Base-by-base conservation (phyloP, 1,140 invertebrate species). In the Dryas iulia region DNA sequence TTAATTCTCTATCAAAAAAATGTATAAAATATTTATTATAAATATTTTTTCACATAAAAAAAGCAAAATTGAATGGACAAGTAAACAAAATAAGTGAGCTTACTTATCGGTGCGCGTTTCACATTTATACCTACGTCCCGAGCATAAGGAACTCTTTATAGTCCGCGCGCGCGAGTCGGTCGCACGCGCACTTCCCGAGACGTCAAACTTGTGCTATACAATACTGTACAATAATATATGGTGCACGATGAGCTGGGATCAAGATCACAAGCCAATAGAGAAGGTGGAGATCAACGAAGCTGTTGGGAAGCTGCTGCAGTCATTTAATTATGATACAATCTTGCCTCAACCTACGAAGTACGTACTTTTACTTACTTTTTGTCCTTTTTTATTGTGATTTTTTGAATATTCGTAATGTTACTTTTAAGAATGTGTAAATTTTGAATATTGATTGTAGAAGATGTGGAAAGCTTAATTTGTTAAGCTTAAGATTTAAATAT, bases 121-220 rank as follows among this genome's bases (percentile, higher is more conserved):
- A 79, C 79, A 78, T 87, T 84, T 83, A 89, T 89, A 86, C 71
- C 86, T 76, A 82, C 74, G 77, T 73, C 68, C 75, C 67, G 78
- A 78, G 84, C 79, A 89, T 86, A 91, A 89, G 86, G 89, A 78
- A 72, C 74, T 89, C 89, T 87, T 91, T 89, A 89, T 89, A 87
- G 83, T 86, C 71, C 24, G 77, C 81, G 87, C 85, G 84, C 87
- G 85, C 89, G 86, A 87, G 86, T 82, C 81, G 89, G 72, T 61
- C 87, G 87, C 86, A 89, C 87, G 87, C 84, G 84, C 77, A 77
- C 72, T 33, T 59, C 71, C 64, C 67, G 72, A 67, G 71, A 39
- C 54, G 56, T 59, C 52, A 60, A 59, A 66, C 28, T 54, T 65
- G 59, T 66, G 66, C 66, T n/a, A 68, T 59, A 69, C 25, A 69